Conservation (phyloP, 1,140 invertebrate species). For the Euborellia annulipes region DNA sequence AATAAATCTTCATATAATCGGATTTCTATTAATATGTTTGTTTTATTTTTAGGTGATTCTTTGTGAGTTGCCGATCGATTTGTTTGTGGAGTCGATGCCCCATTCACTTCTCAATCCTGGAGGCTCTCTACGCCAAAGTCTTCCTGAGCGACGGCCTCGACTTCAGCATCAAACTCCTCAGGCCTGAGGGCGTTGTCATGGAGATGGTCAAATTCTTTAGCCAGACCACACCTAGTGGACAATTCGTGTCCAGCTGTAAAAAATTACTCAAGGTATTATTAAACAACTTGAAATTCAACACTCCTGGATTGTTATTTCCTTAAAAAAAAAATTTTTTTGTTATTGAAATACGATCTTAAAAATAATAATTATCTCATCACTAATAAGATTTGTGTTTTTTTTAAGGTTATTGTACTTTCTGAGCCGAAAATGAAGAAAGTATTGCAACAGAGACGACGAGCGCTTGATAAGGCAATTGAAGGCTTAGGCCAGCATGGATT, state of each 20-base stretch:
- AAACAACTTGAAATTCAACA: background rate
- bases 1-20: no score
- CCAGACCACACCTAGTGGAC: slow-evolving; percentile 36
- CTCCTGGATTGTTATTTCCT: no score
- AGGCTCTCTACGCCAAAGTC: slow-evolving; percentile 65
- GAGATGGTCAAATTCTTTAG: slow-evolving; percentile 61
- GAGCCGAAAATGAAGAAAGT: slow-evolving; percentile 39
- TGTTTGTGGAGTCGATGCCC: slow-evolving; percentile 73
- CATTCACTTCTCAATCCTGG: slow-evolving; percentile 68
- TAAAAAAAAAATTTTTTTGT: background rate
- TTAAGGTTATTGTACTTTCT: slow-evolving; percentile 22
- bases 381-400: background rate
- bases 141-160: slow-evolving; percentile 28
- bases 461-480: slow-evolving; percentile 69
- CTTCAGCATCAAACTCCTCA: slow-evolving; percentile 26
- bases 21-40: no score
- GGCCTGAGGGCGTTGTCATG: slow-evolving; percentile 61
- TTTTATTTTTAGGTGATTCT: slow-evolving; percentile 1
- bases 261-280: slow-evolving; percentile 34
- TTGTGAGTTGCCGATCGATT: slow-evolving; percentile 62
- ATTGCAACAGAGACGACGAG: slow-evolving; percentile 44
- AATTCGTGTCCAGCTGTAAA: slow-evolving; percentile 33
- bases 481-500: slow-evolving; percentile 75
- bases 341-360: no score
- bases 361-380: no score